Base-by-base conservation (phyloP, 1,140 invertebrate genomes). In the Propsilocerus akamusi region DNA sequence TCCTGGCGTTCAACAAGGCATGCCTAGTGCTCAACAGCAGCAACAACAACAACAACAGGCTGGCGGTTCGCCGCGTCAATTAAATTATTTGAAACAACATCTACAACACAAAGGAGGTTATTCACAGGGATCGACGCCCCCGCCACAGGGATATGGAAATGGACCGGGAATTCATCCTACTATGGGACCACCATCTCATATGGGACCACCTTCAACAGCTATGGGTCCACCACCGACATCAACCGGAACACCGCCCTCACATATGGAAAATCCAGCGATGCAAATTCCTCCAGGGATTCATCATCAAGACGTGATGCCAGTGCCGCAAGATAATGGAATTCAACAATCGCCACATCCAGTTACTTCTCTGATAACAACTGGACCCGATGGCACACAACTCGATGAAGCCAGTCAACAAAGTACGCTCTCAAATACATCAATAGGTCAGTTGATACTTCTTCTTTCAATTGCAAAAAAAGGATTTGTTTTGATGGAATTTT, bases 381-480 rank as follows among this genome's bases (percentile, higher is more conserved):
- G 86, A 22, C 86, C 86, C 3, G 86, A 90, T 71, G 86, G 86
- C 32, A 77, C 84, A 47, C 77, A 81, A 23, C 72, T 91, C 52
- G 87, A 92, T 65, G 88, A 92, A 68, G 86, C 82, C 54, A 88
- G 84, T 56, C 88, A 92, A 60, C 88, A 92, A 65, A 91, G 86
- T 54, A 92, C 87, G 52, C 72, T 91, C 50, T 90, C 86, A 47
- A 91, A 91, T 68, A 84, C 86, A 37, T 91, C 87, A 49, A 86
- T 83, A 59, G 84, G 83, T 86, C 63, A 66, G 65, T 60, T 25
- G 17, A 37, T 14, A 25, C 8, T 53, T 20, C 5, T 46, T 49
- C 8, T 34, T 28, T 8, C 10, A 41, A 25, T 25, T 49, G 24
- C 47, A 24, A 48, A 17, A 2, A 50, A 49, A 24, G 7, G 5